Conservation (phyloP, 64 coral and sea anemone species). For the Montipora cactus region DNA sequence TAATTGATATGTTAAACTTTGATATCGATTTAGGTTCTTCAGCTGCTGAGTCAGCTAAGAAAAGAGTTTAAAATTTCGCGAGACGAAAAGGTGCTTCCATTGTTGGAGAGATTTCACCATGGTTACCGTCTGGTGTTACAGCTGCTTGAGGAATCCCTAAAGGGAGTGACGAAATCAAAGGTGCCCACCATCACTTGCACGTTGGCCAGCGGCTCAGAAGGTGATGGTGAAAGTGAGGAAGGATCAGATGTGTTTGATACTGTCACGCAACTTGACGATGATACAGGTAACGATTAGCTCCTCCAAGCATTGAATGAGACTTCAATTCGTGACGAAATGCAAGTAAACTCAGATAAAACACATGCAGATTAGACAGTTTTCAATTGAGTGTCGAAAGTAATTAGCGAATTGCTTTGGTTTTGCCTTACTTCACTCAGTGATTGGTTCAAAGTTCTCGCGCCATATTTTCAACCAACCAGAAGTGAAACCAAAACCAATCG, state of each 20-base stretch:
- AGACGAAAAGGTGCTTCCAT: conserved; percentile 73
- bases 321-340: too few relatives aligned
- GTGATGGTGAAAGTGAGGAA: conserved; percentile 50
- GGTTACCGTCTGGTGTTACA: conserved; percentile 78
- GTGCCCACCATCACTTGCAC: conserved; percentile 35
- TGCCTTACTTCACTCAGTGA: too few relatives aligned
- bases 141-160: conserved; percentile 65
- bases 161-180: conserved; percentile 14
- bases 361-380: too few relatives aligned
- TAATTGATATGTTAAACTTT: neutral
- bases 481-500: too few relatives aligned
- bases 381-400: too few relatives aligned
- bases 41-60: conserved; percentile 64
- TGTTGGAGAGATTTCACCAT: conserved; percentile 82
- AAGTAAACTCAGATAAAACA: too few relatives aligned
- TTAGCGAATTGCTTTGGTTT: too few relatives aligned
- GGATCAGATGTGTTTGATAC: conserved; percentile 86
- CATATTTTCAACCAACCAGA: too few relatives aligned
- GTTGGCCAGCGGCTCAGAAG: conserved; percentile 21
- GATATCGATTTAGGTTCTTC: conserved; percentile 64
- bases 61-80: conserved; percentile 76
- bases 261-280: conserved; percentile 87
- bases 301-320: neutral
- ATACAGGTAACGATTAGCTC: conserved; percentile 58
- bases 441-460: too few relatives aligned